These are phyloP conservation scores for Philonicus albiceps DNA, from an alignment of 2,888 invertebrate genomes.

Conservation along the genomic window DNA sequence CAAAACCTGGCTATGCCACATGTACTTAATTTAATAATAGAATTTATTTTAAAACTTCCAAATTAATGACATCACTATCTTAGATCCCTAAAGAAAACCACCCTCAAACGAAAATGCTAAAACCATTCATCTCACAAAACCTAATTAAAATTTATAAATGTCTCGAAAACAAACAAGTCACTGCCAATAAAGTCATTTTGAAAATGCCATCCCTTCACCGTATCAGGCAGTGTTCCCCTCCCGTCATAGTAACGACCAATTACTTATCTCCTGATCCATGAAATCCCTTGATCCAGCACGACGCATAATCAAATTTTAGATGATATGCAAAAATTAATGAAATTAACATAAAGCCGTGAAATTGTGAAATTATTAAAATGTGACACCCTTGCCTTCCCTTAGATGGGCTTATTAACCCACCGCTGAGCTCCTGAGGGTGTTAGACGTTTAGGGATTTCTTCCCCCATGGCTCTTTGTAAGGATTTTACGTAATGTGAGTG, in stretches of 20 bases:
- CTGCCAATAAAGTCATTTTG: not conserved
- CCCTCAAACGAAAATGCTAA: not conserved
- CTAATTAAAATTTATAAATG: not conserved
- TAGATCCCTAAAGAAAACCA: not conserved
- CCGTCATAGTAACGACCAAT: slow-evolving; percentile 38
- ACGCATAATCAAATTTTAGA: slow-evolving; percentile 45
- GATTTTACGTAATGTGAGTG: slow-evolving; percentile 45
- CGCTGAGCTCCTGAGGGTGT: not conserved
- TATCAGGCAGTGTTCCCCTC: not conserved
- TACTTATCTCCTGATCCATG: slow-evolving; percentile 45
- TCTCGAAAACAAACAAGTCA: not conserved
- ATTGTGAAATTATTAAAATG: slow-evolving; percentile 48
- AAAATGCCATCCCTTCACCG: not conserved
- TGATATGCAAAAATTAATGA: slow-evolving; percentile 47
- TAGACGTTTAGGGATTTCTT: not conserved
- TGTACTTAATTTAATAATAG: no score
- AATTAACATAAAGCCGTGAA: slow-evolving; percentile 48
- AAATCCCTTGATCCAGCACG: slow-evolving; percentile 44
- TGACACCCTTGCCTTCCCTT: not conserved
- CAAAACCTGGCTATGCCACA: no score
- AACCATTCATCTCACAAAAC: not conserved
- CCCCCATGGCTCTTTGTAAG: not conserved
- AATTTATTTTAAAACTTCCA: not conserved
- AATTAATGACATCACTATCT: not conserved
- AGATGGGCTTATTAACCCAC: slow-evolving; percentile 15